Base-by-base conservation (phyloP, 2,113 vertebrate species). In the Potamarius usumacintae region DNA sequence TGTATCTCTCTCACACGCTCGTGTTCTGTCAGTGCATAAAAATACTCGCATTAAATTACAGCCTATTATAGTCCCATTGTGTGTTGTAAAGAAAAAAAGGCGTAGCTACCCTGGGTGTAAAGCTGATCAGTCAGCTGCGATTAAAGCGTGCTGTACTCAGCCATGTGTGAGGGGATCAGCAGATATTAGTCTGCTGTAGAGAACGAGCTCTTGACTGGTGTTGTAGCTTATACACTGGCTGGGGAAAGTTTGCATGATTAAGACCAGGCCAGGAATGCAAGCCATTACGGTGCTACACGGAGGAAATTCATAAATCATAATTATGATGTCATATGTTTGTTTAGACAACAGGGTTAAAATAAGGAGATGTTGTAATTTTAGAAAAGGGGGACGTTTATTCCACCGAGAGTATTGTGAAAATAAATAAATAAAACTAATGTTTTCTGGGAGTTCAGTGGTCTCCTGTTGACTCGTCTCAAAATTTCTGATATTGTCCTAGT, bases 161-260 rank as follows among this genome's bases (percentile, higher is more conserved):
- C 81, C 81, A 65, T 52, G 25, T 84, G 50, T 71, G n/a, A 84
- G n/a, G 11, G 18, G 82, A 84, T 69, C 14, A 84, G n/a, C 48
- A 22, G 55, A 7, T 18, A 57, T 79, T 79, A 18, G 50, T 78
- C 74, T 25, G 74, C n/a, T 57, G 9, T 57, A 71, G 14, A 69
- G 20, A 27, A 34, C 20, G 7, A 79, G 20, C 20, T 48, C 20
- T 48, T 34, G 71, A 76, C 27, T 62, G 8, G 22, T 15, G 34
- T 52, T 20, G 53, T 58, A 12, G n/a, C 27, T 58, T 34, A 48
- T 15, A 52, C 25, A 63, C 63, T 17, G 42, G 17, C 58, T 79
- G 17, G 15, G 11, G 48, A 71, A 78, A 63, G 34, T 50, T n/a
- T 74, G 53, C 53, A 48, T 48, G 83, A 58, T 85, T 58, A 77